Conservation (phyloP, 1,140 invertebrate genomes). For the Diachasmimorpha longicaudata region DNA sequence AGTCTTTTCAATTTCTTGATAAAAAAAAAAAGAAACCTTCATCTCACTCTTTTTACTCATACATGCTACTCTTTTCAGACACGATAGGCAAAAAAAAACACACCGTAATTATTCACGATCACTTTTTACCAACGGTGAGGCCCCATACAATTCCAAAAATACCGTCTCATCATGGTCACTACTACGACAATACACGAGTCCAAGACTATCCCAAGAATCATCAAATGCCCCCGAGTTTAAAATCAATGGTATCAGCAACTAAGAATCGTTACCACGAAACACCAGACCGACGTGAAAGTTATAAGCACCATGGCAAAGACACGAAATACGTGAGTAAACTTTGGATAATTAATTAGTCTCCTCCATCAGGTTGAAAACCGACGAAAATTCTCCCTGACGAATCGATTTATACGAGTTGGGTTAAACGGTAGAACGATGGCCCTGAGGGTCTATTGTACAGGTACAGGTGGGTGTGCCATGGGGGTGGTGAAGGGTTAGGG, state of each 20-base stretch:
- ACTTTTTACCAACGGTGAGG: neutral
- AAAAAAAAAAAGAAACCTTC: neutral
- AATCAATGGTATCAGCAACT: neutral
- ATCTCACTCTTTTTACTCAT: neutral
- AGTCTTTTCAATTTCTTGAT: neutral
- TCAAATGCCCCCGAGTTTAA: neutral
- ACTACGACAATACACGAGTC: neutral
- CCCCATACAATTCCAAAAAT: neutral
- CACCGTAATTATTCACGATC: neutral
- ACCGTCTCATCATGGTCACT: neutral
- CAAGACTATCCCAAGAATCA: neutral
- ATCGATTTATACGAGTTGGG: conserved; percentile 1
- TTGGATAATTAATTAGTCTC: conserved; percentile 3
- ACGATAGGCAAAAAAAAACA: neutral
- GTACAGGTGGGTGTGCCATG: neutral
- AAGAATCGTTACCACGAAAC: neutral
- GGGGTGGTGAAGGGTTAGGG: neutral
- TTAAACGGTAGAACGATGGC: neutral
- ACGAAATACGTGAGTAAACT: conserved; percentile 8
- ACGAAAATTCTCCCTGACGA: neutral
- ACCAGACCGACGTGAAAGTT: neutral
- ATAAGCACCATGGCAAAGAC: neutral
- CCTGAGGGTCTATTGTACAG: conserved; percentile 1
- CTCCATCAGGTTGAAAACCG: neutral
- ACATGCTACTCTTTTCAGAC: neutral